Percentiles rank a stretch among this genome's conserved stretches.
These are phyloP conservation scores for Psittacula cyanocephala DNA, from an alignment of 2,113 vertebrate species.

Conservation along the genomic window DNA sequence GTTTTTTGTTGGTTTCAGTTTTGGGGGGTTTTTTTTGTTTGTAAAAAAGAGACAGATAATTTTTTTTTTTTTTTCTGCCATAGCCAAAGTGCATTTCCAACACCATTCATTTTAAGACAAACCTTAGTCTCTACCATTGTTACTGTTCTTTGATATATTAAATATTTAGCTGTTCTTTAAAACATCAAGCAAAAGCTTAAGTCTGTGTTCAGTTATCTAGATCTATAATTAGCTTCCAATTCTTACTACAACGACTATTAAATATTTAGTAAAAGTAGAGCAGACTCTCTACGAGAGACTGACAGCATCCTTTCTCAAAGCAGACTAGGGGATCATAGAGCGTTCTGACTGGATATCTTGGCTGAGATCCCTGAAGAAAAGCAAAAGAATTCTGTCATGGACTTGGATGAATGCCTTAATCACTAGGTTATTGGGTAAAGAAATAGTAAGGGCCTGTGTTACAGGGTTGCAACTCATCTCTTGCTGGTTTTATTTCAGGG, in stretches of 20 bases:
- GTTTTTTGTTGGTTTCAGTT: background rate
- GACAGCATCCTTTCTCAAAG: background rate
- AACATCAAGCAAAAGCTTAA: background rate
- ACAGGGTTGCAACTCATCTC: background rate
- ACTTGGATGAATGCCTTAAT: background rate
- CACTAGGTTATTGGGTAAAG: background rate
- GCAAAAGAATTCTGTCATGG: background rate
- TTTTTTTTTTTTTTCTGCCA: background rate
- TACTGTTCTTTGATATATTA: background rate
- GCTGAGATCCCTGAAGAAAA: background rate
- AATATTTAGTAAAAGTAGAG: background rate
- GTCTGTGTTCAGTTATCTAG: background rate
- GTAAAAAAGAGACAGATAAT: background rate
- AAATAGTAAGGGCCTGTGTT: background rate
- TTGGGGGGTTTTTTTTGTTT: background rate
- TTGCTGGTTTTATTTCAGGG: background rate
- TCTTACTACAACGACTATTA: background rate
- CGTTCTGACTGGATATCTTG: background rate
- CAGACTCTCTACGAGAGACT: background rate
- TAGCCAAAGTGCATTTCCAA: background rate
- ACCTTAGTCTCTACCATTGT: background rate
- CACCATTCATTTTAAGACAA: background rate
- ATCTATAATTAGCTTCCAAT: background rate
- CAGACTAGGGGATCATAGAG: background rate
- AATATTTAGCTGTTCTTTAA: conserved; percentile 2